Conservation (phyloP, 1,140 invertebrate genomes). For the Drosophila insularis region DNA sequence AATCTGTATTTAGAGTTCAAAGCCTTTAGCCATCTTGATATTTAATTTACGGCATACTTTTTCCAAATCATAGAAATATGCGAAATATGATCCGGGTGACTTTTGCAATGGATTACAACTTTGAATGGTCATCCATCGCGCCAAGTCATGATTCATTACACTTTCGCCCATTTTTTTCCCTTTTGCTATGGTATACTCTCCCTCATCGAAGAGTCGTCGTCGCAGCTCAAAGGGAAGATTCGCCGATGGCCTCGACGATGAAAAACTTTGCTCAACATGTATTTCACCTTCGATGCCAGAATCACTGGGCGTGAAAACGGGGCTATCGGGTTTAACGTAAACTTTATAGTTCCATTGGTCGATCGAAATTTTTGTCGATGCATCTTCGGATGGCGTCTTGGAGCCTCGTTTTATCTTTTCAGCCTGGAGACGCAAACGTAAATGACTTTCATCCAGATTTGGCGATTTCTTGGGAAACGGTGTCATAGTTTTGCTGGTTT, state of each 20-base stretch:
- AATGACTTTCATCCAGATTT: not conserved
- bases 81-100: not conserved
- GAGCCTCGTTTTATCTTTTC: not conserved
- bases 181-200: conserved; percentile 15
- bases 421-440: not conserved
- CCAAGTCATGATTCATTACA: not conserved
- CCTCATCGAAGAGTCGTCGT: conserved; percentile 2
- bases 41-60: conserved; percentile 3
- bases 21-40: conserved; percentile 5
- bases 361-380: too few species aligned
- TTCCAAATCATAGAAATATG: not conserved
- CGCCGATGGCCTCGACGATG: not conserved
- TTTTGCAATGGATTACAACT: not conserved
- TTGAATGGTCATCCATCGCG: not conserved
- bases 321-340: too few species aligned
- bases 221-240: not conserved
- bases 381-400: not conserved
- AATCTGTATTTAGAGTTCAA: not conserved
- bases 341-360: too few species aligned
- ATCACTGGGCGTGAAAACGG: too few species aligned
- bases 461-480: conserved; percentile 1
- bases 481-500: not conserved
- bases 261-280: too few species aligned
- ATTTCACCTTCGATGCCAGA: too few species aligned
- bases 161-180: conserved; percentile 15